Percentiles rank a stretch among this genome's conserved stretches.
These are phyloP conservation scores for Bucorvus abyssinicus DNA, from an alignment of 2,797 vertebrate genomes.

Conservation along the genomic window DNA sequence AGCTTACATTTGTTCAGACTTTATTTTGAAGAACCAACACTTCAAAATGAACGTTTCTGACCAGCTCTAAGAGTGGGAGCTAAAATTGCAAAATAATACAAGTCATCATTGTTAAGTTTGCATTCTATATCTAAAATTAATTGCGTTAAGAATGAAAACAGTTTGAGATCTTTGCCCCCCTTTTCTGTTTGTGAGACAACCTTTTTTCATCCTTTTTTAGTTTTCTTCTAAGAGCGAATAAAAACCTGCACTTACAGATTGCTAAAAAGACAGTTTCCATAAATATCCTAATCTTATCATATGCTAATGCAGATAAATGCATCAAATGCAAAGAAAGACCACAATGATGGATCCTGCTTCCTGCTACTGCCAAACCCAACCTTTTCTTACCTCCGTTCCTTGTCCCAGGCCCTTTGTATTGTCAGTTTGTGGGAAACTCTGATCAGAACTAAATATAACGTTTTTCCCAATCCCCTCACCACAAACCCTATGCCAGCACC, in stretches of 20 bases:
- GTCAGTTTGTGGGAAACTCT: background rate
- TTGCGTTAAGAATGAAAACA: background rate
- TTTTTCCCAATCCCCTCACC: background rate
- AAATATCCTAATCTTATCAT: background rate
- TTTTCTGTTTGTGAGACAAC: background rate
- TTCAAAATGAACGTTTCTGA: background rate
- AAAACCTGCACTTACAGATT: background rate
- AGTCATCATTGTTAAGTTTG: background rate
- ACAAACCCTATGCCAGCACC: background rate
- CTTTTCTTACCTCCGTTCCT: background rate
- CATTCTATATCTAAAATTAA: background rate
- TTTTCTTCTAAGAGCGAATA: background rate
- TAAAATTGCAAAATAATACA: background rate
- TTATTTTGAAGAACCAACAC: background rate
- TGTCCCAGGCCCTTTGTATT: background rate
- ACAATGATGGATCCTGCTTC: background rate
- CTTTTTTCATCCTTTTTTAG: background rate
- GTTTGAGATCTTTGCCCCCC: background rate
- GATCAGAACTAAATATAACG: rapidly evolving
- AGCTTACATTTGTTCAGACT: background rate
- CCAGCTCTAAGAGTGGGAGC: background rate
- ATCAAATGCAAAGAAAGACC: background rate
- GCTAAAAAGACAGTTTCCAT: background rate
- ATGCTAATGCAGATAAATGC: background rate
- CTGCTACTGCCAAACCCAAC: background rate